These are phyloP conservation scores for Aleadryas rufinucha DNA, from an alignment of 2,113 vertebrate species.

Conservation along the genomic window DNA sequence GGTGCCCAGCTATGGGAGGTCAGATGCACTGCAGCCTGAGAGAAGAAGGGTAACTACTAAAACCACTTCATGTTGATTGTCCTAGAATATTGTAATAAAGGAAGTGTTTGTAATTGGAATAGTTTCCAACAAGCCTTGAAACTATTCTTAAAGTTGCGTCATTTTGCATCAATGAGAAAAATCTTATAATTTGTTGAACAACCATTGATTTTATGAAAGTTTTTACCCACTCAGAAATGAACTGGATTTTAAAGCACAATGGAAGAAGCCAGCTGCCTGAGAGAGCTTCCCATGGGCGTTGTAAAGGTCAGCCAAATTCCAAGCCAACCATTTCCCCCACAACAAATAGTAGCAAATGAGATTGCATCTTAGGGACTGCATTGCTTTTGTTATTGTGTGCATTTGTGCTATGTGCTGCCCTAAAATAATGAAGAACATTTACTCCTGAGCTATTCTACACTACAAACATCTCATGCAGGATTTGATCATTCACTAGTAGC, in stretches of 20 bases:
- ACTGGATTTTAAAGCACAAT: not conserved
- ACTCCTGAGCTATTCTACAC: not conserved
- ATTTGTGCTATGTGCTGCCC: not conserved
- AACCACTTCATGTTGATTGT: not conserved
- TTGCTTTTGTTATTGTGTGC: not conserved
- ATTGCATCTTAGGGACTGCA: not conserved
- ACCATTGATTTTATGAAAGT: not conserved
- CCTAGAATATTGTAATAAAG: not conserved
- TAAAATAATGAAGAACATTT: not conserved
- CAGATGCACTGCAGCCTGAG: not conserved
- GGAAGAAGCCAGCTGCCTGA: not conserved
- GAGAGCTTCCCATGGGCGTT: not conserved
- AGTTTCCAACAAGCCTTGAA: not conserved
- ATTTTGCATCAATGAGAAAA: not conserved
- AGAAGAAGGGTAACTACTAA: not conserved
- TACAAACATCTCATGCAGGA: not conserved
- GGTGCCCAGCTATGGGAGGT: not conserved
- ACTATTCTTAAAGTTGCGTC: not conserved
- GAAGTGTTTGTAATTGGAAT: not conserved
- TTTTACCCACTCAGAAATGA: not conserved
- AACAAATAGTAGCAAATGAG: not conserved
- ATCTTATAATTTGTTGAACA: not conserved
- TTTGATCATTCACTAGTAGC: not conserved
- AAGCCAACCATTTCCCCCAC: not conserved
- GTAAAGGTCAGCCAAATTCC: not conserved